A percentile compares a stretch with the other conserved stretches of the same genome.
These are phyloP conservation scores for Battus philenor DNA, from an alignment of 1,140 invertebrate species.

Conservation along the genomic window DNA sequence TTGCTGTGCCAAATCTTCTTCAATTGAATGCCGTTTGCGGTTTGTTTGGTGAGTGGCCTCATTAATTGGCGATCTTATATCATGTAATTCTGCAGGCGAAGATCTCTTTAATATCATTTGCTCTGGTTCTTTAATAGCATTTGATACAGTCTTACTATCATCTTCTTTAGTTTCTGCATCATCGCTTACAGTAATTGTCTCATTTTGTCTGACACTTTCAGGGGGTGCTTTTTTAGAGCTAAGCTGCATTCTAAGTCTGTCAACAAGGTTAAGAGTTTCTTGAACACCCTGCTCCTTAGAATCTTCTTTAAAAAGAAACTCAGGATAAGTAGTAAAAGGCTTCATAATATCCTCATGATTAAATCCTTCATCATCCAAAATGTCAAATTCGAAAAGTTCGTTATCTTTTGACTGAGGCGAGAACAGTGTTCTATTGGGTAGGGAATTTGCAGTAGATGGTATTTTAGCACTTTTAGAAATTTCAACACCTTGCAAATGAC, in stretches of 20 bases:
- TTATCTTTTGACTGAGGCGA: conserved; percentile 83
- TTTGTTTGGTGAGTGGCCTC: conserved; percentile 14
- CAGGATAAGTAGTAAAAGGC: conserved; percentile 81
- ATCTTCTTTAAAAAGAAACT: conserved; percentile 84
- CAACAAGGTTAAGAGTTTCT: conserved; percentile 87
- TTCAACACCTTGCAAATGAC: conserved; percentile 61
- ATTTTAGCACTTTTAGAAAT: conserved; percentile 67
- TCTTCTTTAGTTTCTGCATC: conserved; percentile 28
- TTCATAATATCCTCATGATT: conserved; percentile 79
- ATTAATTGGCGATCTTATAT: conserved; percentile 15
- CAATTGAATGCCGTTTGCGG: conserved; percentile 7
- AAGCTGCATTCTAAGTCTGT: conserved; percentile 81
- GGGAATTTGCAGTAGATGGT: conserved; percentile 55
- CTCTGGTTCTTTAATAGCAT: conserved; percentile 24
- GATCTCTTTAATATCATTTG: conserved; percentile 16
- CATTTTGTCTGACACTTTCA: conserved; percentile 39
- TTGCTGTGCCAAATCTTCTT: conserved; percentile 16
- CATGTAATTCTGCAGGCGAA: conserved; percentile 15
- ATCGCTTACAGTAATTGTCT: conserved; percentile 25
- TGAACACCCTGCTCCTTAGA: conserved; percentile 82
- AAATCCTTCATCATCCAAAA: conserved; percentile 80
- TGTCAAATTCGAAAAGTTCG: conserved; percentile 82
- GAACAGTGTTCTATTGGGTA: conserved; percentile 80
- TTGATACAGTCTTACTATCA: conserved; percentile 18
- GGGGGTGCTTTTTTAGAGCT: conserved; percentile 53